Evolutionary conservation across 2,113 vertebrate genomes (phyloP).

Genomic region (Notiomystis cincta): DNA sequence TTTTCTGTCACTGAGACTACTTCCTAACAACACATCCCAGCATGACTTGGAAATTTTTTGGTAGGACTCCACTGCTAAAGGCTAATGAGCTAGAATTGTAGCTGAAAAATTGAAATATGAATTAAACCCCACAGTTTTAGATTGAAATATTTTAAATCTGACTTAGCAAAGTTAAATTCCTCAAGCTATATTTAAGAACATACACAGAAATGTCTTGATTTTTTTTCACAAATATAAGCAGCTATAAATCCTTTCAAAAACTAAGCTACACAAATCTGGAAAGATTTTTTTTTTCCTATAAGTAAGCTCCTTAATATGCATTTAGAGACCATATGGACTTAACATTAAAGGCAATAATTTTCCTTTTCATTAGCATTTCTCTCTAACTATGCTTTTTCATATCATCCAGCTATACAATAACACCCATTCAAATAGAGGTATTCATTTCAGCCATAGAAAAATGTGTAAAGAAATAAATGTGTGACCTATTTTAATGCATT

Average conservation of each 20-base stretch:
- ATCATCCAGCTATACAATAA: not conserved
- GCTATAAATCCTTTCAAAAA: not conserved
- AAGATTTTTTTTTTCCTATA: not conserved
- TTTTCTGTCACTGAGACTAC: not conserved
- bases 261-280: not conserved
- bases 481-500: not conserved
- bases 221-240: not conserved
- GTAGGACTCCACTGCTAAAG: not conserved
- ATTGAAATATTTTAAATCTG: not conserved
- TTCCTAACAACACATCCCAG: not conserved
- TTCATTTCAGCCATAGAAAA: slow-evolving; percentile 9
- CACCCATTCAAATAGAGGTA: not conserved
- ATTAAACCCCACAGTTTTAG: not conserved
- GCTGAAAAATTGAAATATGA: not conserved
- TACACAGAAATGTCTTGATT: not conserved
- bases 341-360: not conserved
- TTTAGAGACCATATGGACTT: not conserved
- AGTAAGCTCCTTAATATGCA: not conserved
- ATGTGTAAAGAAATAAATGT: not conserved
- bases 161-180: not conserved
- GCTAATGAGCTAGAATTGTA: not conserved
- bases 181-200: not conserved
- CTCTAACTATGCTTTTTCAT: not conserved
- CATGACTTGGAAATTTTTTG: not conserved
- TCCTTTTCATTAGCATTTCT: not conserved